Percentiles rank a stretch among this genome's conserved stretches.
Evolutionary conservation across 2,888 invertebrate genomes (phyloP).

Genomic region (Eulithis prunata): DNA sequence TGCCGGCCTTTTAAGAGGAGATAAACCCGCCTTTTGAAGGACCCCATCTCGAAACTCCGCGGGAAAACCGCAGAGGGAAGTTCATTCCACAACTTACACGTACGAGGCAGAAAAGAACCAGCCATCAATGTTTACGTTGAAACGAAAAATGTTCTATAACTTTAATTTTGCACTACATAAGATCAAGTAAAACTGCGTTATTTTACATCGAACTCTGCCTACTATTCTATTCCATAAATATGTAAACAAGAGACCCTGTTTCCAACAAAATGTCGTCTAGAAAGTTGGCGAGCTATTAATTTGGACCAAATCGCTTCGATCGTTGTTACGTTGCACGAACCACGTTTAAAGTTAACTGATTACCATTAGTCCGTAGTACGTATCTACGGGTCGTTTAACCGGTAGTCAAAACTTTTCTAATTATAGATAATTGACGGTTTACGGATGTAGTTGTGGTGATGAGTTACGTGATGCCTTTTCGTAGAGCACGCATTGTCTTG

Average conservation of each 20-base stretch:
- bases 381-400: conserved; percentile 40
- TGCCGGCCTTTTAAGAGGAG: no score
- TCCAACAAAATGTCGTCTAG: conserved; percentile 55
- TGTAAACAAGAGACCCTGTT: conserved; percentile 47
- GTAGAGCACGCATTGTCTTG: conserved; percentile 23
- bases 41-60: no score
- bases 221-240: conserved; percentile 36
- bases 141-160: no score
- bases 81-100: no score
- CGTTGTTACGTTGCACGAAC: conserved; percentile 63
- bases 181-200: neutral
- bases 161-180: no score
- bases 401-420: conserved; percentile 72
- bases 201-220: neutral
- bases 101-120: no score
- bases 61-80: no score
- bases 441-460: conserved; percentile 50
- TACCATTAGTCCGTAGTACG: conserved; percentile 54
- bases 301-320: conserved; percentile 70
- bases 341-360: conserved; percentile 68
- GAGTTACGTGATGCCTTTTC: conserved; percentile 35
- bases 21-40: no score
- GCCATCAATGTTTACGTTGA: no score
- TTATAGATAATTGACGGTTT: conserved; percentile 68
- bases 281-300: conserved; percentile 68